phyloP scores from a whole-genome alignment of 2,888 invertebrate species.

The Andrena flavipes region DNA sequence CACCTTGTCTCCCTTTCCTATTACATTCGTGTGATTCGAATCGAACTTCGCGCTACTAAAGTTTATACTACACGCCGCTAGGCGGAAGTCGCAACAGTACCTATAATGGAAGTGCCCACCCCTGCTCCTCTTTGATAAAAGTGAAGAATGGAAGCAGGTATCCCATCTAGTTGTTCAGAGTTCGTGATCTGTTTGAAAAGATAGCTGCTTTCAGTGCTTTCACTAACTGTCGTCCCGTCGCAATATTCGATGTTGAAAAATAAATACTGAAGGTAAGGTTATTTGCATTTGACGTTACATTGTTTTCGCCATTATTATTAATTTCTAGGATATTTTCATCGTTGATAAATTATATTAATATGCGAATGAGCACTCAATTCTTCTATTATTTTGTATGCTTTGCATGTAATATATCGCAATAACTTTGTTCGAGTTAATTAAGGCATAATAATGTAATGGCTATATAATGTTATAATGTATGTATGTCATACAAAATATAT shows the following conservation, averaged over 20 bases:
- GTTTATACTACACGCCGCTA: no score
- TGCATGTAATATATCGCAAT: not conserved
- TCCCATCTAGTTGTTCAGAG: constrained; percentile 27
- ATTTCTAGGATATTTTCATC: not conserved
- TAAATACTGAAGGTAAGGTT: constrained; percentile 21
- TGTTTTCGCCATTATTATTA: not conserved
- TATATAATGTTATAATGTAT: not conserved
- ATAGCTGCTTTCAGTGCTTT: constrained; percentile 38
- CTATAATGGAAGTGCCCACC: no score
- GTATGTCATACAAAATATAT: not conserved
- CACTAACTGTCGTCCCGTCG: constrained; percentile 19
- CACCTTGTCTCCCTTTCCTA: no score
- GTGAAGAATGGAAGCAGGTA: not conserved
- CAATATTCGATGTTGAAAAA: constrained; percentile 4
- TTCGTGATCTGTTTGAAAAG: constrained; percentile 35
- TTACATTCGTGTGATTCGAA: no score
- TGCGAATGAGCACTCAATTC: not conserved
- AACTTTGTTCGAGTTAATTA: constrained; percentile 3
- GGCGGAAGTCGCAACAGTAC: no score
- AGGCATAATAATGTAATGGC: not conserved
- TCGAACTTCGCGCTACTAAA: no score
- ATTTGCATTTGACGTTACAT: not conserved
- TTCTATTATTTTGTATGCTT: not conserved
- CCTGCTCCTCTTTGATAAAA: no score
- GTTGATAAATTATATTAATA: not conserved